These are phyloP conservation scores for Lota lota DNA, from an alignment of 2,113 vertebrate genomes.

Conservation along the genomic window DNA sequence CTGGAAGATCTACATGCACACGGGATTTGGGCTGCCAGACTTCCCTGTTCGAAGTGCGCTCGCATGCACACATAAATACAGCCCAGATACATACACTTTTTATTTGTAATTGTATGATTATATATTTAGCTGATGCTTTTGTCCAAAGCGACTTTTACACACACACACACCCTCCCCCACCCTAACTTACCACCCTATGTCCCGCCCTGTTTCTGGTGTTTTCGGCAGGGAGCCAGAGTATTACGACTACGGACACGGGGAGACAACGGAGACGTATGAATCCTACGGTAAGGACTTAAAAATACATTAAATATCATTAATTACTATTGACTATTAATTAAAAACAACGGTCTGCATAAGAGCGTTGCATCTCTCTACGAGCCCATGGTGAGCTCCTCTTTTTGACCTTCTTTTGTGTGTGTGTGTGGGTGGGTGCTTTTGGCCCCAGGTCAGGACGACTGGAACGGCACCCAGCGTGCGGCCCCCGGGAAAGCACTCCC, in stretches of 20 bases:
- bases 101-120: too few relatives aligned
- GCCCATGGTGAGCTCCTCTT: neutral
- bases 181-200: slow-evolving; percentile 5
- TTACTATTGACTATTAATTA: too few relatives aligned
- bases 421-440: neutral
- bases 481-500: slow-evolving; percentile 82
- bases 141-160: too few relatives aligned
- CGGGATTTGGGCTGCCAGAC: too few relatives aligned
- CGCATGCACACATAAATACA: too few relatives aligned
- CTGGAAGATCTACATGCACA: too few relatives aligned
- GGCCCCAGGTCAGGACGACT: slow-evolving; percentile 88
- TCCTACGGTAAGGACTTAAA: slow-evolving; percentile 82
- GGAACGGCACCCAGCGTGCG: slow-evolving; percentile 86
- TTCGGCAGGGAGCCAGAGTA: slow-evolving; percentile 89
- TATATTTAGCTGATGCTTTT: too few relatives aligned
- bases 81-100: too few relatives aligned
- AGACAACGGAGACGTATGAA: slow-evolving; percentile 91
- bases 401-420: neutral
- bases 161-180: too few relatives aligned
- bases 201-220: slow-evolving; percentile 36
- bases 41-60: too few relatives aligned
- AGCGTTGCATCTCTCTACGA: neutral
- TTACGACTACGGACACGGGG: slow-evolving; percentile 97
- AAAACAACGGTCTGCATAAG: too few relatives aligned
- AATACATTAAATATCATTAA: neutral